Evolutionary conservation across 2,888 invertebrate species (phyloP).

Genomic region (Pediacus dermestoides): DNA sequence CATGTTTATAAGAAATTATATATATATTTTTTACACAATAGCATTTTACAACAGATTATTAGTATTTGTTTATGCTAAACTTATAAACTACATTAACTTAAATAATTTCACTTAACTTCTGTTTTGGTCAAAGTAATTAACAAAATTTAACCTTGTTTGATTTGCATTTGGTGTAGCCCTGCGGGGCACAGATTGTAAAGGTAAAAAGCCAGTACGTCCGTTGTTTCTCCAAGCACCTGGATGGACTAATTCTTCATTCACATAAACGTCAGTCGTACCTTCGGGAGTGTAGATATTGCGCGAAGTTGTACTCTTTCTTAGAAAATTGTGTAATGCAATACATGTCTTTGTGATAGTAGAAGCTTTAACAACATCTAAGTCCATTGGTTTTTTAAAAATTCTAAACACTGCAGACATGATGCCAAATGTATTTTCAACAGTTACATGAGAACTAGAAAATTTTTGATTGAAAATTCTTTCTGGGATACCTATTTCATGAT

Average conservation of each 20-base stretch:
- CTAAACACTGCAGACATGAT: conserved; percentile 11
- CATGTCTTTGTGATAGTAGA: conserved; percentile 24
- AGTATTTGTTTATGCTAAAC: too few species aligned
- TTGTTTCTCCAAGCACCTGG: conserved; percentile 25
- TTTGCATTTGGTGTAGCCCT: too few species aligned
- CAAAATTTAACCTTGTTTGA: conserved; percentile 8
- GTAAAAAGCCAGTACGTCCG: conserved; percentile 5
- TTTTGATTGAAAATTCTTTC: conserved; percentile 13
- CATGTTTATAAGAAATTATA: conserved; percentile 1
- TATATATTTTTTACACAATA: too few species aligned
- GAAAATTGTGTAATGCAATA: conserved; percentile 28
- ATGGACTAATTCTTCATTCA: conserved; percentile 13
- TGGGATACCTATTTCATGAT: conserved; percentile 24
- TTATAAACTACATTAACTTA: too few species aligned
- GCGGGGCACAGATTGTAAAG: conserved; percentile 10
- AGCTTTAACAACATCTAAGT: conserved; percentile 18
- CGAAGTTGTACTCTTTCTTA: conserved; percentile 23
- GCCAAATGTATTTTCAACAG: conserved; percentile 13
- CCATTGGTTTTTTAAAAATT: conserved; percentile 11
- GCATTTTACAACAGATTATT: too few species aligned
- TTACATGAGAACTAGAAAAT: conserved; percentile 9
- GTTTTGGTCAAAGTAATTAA: conserved; percentile 10
- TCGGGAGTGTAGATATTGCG: conserved; percentile 24
- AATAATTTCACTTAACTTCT: too few species aligned
- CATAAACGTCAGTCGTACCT: conserved; percentile 27